A percentile compares a stretch with the other conserved stretches of the same genome.
Evolutionary conservation across 2,113 vertebrate genomes (phyloP).

Genomic region (Setophaga petechia): DNA sequence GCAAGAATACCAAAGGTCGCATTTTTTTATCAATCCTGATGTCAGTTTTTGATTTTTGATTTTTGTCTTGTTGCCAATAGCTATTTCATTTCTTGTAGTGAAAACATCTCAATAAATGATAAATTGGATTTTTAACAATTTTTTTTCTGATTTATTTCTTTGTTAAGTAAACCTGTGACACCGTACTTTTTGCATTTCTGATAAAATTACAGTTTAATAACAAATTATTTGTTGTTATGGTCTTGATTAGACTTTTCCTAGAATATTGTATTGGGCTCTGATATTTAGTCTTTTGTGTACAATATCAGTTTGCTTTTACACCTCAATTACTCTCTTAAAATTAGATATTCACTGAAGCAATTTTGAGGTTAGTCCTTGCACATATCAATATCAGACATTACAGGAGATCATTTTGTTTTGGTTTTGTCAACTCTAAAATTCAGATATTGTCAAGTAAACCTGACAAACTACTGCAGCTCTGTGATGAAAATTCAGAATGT

Average conservation of each 20-base stretch:
- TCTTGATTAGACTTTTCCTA: neutral
- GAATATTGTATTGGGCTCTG: neutral
- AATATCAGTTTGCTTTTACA: neutral
- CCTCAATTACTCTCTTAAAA: neutral
- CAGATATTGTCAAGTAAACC: neutral
- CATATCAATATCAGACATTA: neutral
- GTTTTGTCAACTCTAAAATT: neutral
- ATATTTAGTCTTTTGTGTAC: neutral
- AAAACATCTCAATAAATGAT: neutral
- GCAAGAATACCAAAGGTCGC: neutral
- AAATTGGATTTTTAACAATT: neutral
- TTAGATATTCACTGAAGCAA: neutral
- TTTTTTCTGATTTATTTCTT: neutral
- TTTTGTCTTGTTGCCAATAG: neutral
- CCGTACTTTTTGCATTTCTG: neutral
- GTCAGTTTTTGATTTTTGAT: neutral
- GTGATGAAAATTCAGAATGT: conserved; percentile 2
- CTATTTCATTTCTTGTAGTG: neutral
- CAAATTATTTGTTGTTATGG: neutral
- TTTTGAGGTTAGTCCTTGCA: neutral
- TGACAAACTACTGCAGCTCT: neutral
- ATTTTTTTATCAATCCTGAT: neutral
- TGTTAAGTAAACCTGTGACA: neutral
- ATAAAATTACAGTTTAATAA: neutral
- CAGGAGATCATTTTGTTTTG: neutral